A percentile compares a stretch with the other conserved stretches of the same genome.
Evolutionary conservation across 2,113 vertebrate species (phyloP).

Genomic region (Phrynocephalus versicolor): DNA sequence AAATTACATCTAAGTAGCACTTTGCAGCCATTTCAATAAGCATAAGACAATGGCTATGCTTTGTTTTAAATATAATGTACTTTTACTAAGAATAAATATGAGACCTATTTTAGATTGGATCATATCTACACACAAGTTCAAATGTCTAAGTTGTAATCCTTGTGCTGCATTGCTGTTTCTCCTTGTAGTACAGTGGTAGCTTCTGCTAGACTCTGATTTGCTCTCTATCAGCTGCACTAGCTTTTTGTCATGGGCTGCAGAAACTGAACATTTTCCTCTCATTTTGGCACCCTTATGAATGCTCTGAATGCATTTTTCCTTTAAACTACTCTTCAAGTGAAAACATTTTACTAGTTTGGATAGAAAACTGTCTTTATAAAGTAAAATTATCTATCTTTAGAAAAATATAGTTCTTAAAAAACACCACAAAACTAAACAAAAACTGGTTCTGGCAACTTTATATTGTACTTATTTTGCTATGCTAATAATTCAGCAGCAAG

Average conservation of each 20-base stretch:
- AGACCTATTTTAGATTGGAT: conserved; percentile 48
- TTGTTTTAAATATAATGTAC: conserved; percentile 24
- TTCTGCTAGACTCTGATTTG: conserved; percentile 73
- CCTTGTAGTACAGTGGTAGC: conserved; percentile 67
- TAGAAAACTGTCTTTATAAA: conserved; percentile 41
- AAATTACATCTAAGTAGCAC: conserved; percentile 39
- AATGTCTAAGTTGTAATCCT: conserved; percentile 66
- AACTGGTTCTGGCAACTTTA: conserved; percentile 53
- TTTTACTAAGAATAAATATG: conserved; percentile 34
- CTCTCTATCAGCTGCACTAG: conserved; percentile 74
- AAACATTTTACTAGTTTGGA: conserved; percentile 44
- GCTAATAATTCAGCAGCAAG: conserved; percentile 49
- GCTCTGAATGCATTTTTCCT: conserved; percentile 65
- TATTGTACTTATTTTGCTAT: conserved; percentile 72
- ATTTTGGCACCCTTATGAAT: conserved; percentile 68
- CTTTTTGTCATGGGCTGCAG: conserved; percentile 76
- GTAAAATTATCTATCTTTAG: conserved; percentile 9
- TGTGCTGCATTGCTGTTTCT: conserved; percentile 83
- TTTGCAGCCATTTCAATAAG: conserved; percentile 33
- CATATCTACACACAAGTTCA: conserved; percentile 78
- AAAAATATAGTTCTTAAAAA: conserved; percentile 34
- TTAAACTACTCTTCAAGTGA: conserved; percentile 48
- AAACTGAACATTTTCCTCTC: conserved; percentile 71
- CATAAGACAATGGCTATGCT: conserved; percentile 10
- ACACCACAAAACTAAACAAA: conserved; percentile 29